Evolutionary conservation across 2,113 vertebrate species (phyloP).

Genomic region (Diphyllodes magnificus): DNA sequence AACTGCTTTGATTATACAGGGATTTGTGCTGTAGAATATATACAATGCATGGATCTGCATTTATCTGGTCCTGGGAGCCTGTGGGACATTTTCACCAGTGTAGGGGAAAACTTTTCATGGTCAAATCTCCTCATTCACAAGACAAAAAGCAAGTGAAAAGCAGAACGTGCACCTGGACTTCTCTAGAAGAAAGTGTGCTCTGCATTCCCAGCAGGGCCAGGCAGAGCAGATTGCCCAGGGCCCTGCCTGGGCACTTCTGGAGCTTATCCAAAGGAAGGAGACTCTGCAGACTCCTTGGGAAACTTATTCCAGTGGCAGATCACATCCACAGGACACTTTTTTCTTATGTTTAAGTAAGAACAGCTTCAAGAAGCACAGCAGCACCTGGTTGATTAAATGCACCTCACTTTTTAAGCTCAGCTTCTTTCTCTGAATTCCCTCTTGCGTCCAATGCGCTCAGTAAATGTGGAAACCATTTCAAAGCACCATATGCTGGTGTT

Average conservation of each 20-base stretch:
- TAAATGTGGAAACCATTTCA: background rate
- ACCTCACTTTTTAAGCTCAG: background rate
- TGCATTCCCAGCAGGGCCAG: background rate
- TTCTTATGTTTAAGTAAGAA: background rate
- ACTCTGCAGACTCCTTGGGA: background rate
- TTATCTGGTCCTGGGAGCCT: background rate
- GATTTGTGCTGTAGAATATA: background rate
- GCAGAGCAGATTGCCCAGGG: background rate
- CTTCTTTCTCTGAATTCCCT: background rate
- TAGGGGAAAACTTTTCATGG: background rate
- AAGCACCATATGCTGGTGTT: background rate
- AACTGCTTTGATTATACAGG: background rate
- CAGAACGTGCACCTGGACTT: background rate
- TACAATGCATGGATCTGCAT: background rate
- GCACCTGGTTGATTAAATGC: background rate
- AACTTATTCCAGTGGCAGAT: background rate
- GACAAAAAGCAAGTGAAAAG: background rate
- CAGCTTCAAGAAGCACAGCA: background rate
- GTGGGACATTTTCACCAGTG: background rate
- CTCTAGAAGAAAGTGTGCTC: background rate
- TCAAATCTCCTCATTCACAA: background rate
- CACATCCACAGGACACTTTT: background rate
- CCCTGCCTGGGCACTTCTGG: rapidly evolving
- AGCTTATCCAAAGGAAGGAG: rapidly evolving
- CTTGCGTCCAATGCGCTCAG: background rate